These are phyloP conservation scores for Lissonota sp. DNA, from an alignment of 2,888 invertebrate species.

Conservation along the genomic window DNA sequence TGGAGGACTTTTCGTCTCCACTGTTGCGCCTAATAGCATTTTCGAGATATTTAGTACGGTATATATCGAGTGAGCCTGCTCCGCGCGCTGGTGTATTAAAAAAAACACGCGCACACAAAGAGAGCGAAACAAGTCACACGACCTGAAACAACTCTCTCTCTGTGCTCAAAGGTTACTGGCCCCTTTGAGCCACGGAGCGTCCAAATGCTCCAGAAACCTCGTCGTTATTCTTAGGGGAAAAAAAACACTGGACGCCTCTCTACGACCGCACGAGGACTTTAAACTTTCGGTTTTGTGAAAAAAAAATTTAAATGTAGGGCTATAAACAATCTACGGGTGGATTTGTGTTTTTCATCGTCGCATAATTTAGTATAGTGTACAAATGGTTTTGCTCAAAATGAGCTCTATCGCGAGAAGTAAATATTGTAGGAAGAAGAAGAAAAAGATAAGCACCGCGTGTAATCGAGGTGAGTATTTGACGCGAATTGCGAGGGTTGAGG, in stretches of 20 bases:
- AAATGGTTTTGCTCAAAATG: too few species aligned
- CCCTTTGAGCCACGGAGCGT: conserved; percentile 47
- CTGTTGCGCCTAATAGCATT: conserved; percentile 52
- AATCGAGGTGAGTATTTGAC: too few species aligned
- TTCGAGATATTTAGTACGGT: conserved; percentile 40
- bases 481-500: too few species aligned
- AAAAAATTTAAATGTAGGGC: too few species aligned
- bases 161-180: conserved; percentile 56
- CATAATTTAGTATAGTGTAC: too few species aligned
- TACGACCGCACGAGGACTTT: too few species aligned
- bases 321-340: too few species aligned
- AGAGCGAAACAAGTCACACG: background rate
- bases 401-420: too few species aligned
- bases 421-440: too few species aligned
- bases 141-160: conserved; percentile 17
- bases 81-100: background rate
- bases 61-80: conserved; percentile 43
- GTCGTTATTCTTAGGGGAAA: conserved; percentile 23
- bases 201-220: conserved; percentile 55
- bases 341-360: too few species aligned
- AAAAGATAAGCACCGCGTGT: too few species aligned
- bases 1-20: conserved; percentile 35
- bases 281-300: too few species aligned
- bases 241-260: background rate
- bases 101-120: background rate